phyloP scores from a whole-genome alignment of 2,888 invertebrate genomes.

The Aelia acuminata region DNA sequence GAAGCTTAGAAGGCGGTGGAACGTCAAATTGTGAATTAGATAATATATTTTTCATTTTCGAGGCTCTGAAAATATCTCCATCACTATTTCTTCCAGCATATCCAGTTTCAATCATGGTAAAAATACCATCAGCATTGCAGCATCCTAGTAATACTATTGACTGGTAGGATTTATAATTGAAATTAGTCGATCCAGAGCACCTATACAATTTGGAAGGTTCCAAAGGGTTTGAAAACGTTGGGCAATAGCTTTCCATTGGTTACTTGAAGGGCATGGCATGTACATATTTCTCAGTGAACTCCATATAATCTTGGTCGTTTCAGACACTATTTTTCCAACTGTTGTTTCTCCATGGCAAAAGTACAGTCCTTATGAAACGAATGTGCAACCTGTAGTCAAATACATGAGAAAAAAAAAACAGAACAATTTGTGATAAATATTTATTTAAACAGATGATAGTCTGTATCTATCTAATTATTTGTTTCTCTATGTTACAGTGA shows the following conservation, averaged over 20 bases:
- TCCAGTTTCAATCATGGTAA: conserved; percentile 67
- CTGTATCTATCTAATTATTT: background rate
- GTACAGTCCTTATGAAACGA: conserved; percentile 22
- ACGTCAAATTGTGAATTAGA: conserved; percentile 61
- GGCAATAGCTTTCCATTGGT: no score
- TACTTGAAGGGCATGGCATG: no score
- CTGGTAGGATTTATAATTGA: conserved; percentile 66
- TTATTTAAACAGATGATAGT: no score
- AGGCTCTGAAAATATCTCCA: conserved; percentile 67
- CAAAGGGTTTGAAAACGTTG: no score
- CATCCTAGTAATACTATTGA: conserved; percentile 67
- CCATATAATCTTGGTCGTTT: no score
- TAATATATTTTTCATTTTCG: conserved; percentile 65
- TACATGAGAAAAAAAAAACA: conserved; percentile 65
- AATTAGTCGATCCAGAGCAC: no score
- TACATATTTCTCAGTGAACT: no score
- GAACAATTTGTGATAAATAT: no score
- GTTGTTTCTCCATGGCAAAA: conserved; percentile 65
- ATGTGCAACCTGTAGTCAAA: conserved; percentile 65
- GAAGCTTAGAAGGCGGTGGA: conserved; percentile 60
- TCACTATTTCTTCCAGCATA: conserved; percentile 67
- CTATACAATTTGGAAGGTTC: no score
- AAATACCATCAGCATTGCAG: conserved; percentile 67
- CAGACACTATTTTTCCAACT: conserved; percentile 67
- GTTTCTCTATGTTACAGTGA: background rate